Base-by-base conservation (phyloP, 2,113 vertebrate species). In the Anolis sagrei region DNA sequence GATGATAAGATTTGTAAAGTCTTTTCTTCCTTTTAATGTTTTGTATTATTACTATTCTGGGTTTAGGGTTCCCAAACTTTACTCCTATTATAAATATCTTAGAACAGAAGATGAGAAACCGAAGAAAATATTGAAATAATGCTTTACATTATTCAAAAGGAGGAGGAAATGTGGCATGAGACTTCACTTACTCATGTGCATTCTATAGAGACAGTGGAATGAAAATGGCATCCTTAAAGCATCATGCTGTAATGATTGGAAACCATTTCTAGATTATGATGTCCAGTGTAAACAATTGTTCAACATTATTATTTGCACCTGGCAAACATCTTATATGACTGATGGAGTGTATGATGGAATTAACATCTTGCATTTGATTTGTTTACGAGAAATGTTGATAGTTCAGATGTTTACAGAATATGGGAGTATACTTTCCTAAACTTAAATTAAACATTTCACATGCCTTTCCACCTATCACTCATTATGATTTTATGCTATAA, bases 351-450 rank as follows among this genome's bases (percentile, higher is more conserved):
- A 23, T 76, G 88, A 73, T 51, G 90, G 77, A 94, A 70, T 76
- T 80, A 86, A 27, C 76, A 1, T 83, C 80, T 88, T 76, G 75
- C 83, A 39, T 88, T 69, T 1, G 34, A 77, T 92, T 88, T 44
- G n/a, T 85, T 89, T 51, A n/a, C n/a, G 84, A n/a, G 93, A 82
- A 83, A 92, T 82, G 13, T 76, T 88, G 89, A 90, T 92, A 78
- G 91, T 93, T 97, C 97, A 96, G 96, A 96, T 97, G 95, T 97
- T 97, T 96, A 95, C 92, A 96, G 96, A 96, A 94, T 88, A 87
- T 64, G 79, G 74, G 51, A 58, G 83, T 91, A 84, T 93, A 91
- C 84, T 89, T 81, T 92, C 79, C 92, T 95, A 91, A 32, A 90
- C 81, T 94, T 85, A 94, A 86, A 77, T 73, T 95, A 68, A 85